Evolutionary conservation across 2,113 vertebrate genomes (phyloP), one percentile per base, ranked within the genome.

Genomic region (Gobius niger): DNA sequence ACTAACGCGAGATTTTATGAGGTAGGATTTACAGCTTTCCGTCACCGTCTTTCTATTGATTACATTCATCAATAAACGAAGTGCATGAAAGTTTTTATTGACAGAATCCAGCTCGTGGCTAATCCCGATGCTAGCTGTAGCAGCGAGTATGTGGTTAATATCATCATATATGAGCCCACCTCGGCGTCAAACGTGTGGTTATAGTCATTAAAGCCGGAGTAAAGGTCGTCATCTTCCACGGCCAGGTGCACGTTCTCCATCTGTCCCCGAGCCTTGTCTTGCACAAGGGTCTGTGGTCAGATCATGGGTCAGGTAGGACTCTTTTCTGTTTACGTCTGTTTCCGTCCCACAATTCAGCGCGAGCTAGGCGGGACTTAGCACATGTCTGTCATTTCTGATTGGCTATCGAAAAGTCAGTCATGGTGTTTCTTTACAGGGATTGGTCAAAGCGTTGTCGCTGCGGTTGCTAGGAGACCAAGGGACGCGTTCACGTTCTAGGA

Each of bases 141-240:
- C 16, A 52, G n/a, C n/a, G n/a, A n/a, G 34, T 50, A 40, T 11
- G 1, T 24, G 16, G 10, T 7, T 2, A 34, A 24, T 47, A 61
- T 7, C 2, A 46, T 3, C 44, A 46, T 24, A 24, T 2, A 14
- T 54, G 0, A 72, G 74, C 40, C 87, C 90, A 99, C 98, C 94
- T 99, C 96, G 0, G 92, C 94, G 76, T 98, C 95, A 91, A 94
- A 99, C 0, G 94, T 93, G 24, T 95, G 96, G 72, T 98, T 98
- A 82, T 96, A 98, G 78, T 99, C 96, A 87, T 99, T 99, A 85
- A 96, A 99, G 24, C 98, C 98, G 56, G 97, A 96, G 85, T 99
- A 99, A 80, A 99, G 92, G 75, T 99, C 97, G 49, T 98, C 96
- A 65, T 97, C 96, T 49, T 91, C 92, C 57, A 92, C 93, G 15